Conservation (phyloP, 2,113 vertebrate species). For the Mus pahari region DNA sequence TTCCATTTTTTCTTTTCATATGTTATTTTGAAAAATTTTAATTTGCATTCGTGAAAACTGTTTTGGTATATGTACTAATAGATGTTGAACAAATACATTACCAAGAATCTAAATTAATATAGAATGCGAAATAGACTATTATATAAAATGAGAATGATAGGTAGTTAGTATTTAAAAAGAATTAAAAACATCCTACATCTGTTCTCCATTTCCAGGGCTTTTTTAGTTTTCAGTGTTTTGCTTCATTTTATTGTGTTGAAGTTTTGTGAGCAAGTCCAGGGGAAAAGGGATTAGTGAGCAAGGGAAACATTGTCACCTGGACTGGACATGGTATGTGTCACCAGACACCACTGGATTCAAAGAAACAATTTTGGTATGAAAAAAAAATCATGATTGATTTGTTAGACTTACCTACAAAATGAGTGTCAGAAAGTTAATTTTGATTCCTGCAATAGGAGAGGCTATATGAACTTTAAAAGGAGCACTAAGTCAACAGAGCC, state of each 20-base stretch:
- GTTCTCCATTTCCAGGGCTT: conserved; percentile 69
- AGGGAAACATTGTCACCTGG: conserved; percentile 35
- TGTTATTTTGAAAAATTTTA: conserved; percentile 10
- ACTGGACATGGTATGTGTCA: neutral
- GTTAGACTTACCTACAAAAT: conserved; percentile 15
- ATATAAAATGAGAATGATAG: conserved; percentile 58
- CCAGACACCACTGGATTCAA: neutral
- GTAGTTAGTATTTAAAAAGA: conserved; percentile 27
- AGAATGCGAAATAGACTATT: conserved; percentile 44
- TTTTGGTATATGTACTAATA: neutral
- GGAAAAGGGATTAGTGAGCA: conserved; percentile 52
- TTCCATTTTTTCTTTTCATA: conserved; percentile 32
- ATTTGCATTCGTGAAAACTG: conserved; percentile 25
- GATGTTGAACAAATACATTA: conserved; percentile 43
- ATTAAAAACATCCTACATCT: conserved; percentile 58
- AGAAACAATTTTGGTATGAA: conserved; percentile 13
- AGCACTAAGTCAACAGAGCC: neutral
- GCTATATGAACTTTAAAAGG: neutral
- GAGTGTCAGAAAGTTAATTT: neutral
- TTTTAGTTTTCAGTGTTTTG: conserved; percentile 33
- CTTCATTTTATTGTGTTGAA: conserved; percentile 61
- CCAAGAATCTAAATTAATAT: conserved; percentile 36
- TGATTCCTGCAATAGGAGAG: conserved; percentile 31
- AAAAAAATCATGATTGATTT: neutral
- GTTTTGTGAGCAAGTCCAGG: conserved; percentile 41